Conservation (phyloP, 2,113 vertebrate genomes). For the Cryptotis parvus region DNA sequence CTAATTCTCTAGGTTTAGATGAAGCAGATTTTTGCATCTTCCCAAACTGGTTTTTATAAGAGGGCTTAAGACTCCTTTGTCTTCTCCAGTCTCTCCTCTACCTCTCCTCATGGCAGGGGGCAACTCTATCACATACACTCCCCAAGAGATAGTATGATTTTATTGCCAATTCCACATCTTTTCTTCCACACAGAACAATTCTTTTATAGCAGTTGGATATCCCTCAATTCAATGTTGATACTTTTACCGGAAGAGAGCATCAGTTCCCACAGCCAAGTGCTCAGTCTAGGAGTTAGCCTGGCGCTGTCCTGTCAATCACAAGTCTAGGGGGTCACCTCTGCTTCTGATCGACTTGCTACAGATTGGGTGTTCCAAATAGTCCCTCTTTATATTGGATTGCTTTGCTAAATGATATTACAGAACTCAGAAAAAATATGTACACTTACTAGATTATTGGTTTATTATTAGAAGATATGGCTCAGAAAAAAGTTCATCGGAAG, state of each 20-base stretch:
- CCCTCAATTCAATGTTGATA: background rate
- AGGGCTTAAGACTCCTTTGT: background rate
- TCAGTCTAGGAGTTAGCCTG: background rate
- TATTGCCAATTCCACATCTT: too few species aligned
- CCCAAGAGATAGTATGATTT: background rate
- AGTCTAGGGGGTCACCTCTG: background rate
- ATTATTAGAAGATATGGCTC: background rate
- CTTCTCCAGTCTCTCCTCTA: background rate
- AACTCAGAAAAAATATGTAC: background rate
- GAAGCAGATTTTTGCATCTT: background rate
- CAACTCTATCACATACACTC: background rate
- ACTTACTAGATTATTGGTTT: background rate
- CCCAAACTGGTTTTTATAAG: background rate
- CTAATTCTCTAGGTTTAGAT: background rate
- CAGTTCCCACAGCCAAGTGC: background rate
- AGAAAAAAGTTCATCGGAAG: background rate
- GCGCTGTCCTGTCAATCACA: background rate
- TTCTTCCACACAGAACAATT: background rate
- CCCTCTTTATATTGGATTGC: background rate
- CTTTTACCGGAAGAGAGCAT: background rate
- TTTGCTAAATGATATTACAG: background rate
- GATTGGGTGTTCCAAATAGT: too few species aligned
- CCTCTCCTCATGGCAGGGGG: background rate
- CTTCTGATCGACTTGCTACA: background rate
- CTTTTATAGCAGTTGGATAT: background rate